Percentiles rank a stretch among this genome's conserved stretches.
These are phyloP conservation scores for Drosophila burlai DNA, from an alignment of 1,140 invertebrate genomes.

Conservation along the genomic window DNA sequence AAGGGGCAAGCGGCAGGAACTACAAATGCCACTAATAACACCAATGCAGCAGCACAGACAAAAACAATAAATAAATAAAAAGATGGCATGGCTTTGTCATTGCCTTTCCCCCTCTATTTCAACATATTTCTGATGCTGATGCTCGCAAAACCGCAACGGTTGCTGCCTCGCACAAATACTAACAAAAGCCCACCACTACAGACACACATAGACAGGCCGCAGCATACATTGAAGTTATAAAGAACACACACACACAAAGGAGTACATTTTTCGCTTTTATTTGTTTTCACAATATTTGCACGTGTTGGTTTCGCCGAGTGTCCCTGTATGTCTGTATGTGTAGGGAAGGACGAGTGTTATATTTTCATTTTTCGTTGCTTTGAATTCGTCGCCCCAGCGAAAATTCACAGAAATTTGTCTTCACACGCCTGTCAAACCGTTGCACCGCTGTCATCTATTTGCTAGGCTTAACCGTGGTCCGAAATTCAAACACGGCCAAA, in stretches of 20 bases:
- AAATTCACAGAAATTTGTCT: conserved; percentile 78
- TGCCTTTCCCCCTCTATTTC: conserved; percentile 57
- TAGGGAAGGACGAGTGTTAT: conserved; percentile 37
- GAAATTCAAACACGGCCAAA: background rate
- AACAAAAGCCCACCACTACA: conserved; percentile 4
- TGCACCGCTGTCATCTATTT: conserved; percentile 78
- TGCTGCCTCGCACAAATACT: conserved; percentile 6
- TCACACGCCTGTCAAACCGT: conserved; percentile 81
- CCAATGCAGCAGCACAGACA: conserved; percentile 80
- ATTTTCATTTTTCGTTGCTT: conserved; percentile 65
- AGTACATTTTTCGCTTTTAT: conserved; percentile 67
- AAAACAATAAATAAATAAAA: conserved; percentile 84
- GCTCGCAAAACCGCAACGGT: conserved; percentile 74
- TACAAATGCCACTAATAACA: conserved; percentile 73
- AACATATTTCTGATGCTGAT: conserved; percentile 50
- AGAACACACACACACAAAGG: conserved; percentile 37
- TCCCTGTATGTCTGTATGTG: conserved; percentile 8
- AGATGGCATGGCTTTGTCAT: conserved; percentile 75
- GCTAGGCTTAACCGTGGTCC: conserved; percentile 44
- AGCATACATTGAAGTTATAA: conserved; percentile 71
- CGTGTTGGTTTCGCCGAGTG: conserved; percentile 38
- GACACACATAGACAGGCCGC: conserved; percentile 6
- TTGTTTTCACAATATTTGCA: conserved; percentile 72
- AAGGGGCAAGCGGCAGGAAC: conserved; percentile 28
- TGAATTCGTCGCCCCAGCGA: conserved; percentile 62